phyloP scores from a whole-genome alignment of 2,888 invertebrate species.

The Limnephilus lunatus region DNA sequence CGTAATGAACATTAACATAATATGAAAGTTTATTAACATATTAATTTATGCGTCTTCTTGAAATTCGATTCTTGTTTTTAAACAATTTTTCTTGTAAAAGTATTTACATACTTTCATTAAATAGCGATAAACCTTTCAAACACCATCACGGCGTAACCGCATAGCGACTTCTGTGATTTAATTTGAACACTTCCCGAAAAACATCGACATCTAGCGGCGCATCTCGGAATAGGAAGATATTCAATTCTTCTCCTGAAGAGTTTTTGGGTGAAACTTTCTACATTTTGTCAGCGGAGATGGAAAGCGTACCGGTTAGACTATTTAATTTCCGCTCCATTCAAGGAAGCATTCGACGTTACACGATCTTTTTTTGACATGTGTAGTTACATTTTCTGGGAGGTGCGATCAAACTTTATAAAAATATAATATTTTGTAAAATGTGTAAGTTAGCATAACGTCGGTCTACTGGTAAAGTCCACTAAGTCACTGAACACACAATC shows the following conservation, averaged over 20 bases:
- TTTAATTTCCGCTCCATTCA: conserved; percentile 65
- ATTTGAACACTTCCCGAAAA: not conserved
- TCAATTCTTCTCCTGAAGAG: not conserved
- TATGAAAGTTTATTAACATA: no score
- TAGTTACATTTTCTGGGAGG: conserved; percentile 36
- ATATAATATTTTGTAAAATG: not conserved
- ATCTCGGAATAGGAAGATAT: conserved; percentile 1
- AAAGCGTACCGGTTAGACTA: conserved; percentile 45
- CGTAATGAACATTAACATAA: no score
- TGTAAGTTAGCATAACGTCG: no score
- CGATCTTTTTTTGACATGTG: conserved; percentile 54
- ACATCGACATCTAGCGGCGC: not conserved
- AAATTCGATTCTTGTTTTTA: no score
- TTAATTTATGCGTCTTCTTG: no score
- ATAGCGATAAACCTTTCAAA: not conserved
- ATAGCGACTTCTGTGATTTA: not conserved
- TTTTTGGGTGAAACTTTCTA: conserved; percentile 5
- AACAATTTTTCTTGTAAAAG: no score
- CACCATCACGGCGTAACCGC: not conserved
- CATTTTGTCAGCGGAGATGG: conserved; percentile 47
- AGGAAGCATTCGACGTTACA: conserved; percentile 53
- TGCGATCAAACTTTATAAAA: conserved; percentile 14
- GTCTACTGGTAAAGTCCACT: no score
- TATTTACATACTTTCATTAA: not conserved
- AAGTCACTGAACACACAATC: no score